Evolutionary conservation across 2,888 invertebrate species (phyloP).

Genomic region (Nebria salina): DNA sequence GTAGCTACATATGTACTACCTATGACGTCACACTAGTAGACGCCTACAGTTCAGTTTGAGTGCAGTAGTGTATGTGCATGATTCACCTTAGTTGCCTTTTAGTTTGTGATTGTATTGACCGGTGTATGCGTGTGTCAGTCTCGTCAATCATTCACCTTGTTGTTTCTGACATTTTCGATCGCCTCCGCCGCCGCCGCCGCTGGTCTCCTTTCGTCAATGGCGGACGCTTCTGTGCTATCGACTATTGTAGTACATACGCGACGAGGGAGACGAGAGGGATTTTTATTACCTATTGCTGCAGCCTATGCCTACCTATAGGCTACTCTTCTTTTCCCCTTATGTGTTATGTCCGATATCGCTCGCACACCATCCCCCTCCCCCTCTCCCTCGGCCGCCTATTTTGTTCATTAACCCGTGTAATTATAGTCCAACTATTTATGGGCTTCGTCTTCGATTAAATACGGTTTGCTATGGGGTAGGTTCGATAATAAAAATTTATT

Average conservation of each 20-base stretch:
- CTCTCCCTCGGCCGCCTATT: background rate
- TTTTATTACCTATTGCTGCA: slow-evolving; percentile 2
- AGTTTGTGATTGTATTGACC: slow-evolving; percentile 27
- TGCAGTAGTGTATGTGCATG: slow-evolving; percentile 20
- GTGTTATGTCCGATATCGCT: background rate
- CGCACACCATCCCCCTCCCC: background rate
- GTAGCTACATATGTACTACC: too few relatives aligned
- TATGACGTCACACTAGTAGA: background rate
- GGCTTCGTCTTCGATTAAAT: slow-evolving; percentile 32
- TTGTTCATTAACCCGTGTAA: slow-evolving; percentile 35
- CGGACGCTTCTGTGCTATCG: slow-evolving; percentile 2
- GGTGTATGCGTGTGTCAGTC: slow-evolving; percentile 43
- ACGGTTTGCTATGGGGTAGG: background rate
- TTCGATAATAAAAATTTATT: background rate
- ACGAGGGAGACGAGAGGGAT: background rate
- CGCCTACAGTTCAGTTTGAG: background rate
- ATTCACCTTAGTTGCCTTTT: slow-evolving; percentile 33
- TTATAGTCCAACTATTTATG: slow-evolving; percentile 35
- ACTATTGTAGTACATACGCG: background rate
- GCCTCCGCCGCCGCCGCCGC: slow-evolving; percentile 21
- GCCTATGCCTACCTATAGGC: background rate
- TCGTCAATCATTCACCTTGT: slow-evolving; percentile 45
- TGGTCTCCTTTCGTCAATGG: slow-evolving; percentile 21
- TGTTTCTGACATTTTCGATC: slow-evolving; percentile 43
- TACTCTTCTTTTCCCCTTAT: background rate